Evolutionary conservation across 2,888 invertebrate genomes (phyloP).

Genomic region (Fragum sueziense): DNA sequence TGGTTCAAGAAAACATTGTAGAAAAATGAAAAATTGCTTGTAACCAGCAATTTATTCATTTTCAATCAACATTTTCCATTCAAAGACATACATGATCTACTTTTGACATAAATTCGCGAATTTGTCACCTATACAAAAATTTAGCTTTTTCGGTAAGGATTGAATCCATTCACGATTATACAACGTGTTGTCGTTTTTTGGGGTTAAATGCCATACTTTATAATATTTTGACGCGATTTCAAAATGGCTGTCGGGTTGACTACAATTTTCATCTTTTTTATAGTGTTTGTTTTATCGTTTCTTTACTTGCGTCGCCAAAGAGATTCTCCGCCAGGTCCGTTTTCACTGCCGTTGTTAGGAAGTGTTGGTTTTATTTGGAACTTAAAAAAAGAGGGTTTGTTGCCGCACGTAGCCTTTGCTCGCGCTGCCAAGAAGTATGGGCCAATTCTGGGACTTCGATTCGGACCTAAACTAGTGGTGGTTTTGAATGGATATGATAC

Average conservation of each 20-base stretch:
- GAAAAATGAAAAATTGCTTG: no score
- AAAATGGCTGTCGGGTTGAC: not conserved
- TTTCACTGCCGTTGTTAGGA: slow-evolving; percentile 11
- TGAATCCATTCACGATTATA: no score
- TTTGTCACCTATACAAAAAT: no score
- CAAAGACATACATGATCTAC: no score
- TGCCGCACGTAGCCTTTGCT: slow-evolving; percentile 2
- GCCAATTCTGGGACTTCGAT: not conserved
- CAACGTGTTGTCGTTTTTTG: no score
- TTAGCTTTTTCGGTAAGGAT: no score
- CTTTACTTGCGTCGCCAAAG: not conserved
- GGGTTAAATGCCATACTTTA: no score
- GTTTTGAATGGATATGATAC: slow-evolving; percentile 18
- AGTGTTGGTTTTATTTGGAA: slow-evolving; percentile 19
- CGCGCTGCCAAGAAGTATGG: slow-evolving; percentile 10
- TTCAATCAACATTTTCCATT: no score
- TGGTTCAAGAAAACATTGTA: no score
- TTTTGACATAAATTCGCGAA: no score
- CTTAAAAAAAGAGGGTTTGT: not conserved
- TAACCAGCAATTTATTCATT: no score
- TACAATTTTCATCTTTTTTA: not conserved
- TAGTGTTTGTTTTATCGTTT: slow-evolving; percentile 4
- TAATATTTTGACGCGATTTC: no score
- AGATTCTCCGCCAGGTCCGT: slow-evolving; percentile 8
- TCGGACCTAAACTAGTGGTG: slow-evolving; percentile 19